These are phyloP conservation scores for Poecilus cupreus DNA, from an alignment of 2,888 invertebrate species.

Conservation along the genomic window DNA sequence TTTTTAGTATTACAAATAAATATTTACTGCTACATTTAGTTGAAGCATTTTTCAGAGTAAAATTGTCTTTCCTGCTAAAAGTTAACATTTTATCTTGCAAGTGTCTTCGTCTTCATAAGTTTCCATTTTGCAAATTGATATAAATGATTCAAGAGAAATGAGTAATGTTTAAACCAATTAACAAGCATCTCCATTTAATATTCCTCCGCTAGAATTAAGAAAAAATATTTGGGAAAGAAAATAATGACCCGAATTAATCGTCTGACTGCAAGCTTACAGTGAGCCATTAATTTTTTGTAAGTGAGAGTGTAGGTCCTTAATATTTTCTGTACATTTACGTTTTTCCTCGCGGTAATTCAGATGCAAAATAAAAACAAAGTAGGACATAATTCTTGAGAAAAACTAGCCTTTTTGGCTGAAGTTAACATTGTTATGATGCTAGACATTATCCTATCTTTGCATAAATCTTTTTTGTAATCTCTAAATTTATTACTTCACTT, in stretches of 20 bases:
- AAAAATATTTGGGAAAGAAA: not conserved
- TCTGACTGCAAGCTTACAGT: constrained; percentile 24
- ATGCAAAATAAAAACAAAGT: constrained; percentile 25
- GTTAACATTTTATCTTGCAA: no score
- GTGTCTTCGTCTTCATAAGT: not conserved
- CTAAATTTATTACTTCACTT: constrained; percentile 27
- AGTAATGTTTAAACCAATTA: constrained; percentile 31
- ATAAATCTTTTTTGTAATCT: constrained; percentile 27
- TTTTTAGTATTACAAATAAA: no score
- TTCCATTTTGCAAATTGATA: not conserved
- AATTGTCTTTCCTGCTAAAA: no score
- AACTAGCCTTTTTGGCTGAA: not conserved
- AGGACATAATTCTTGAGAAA: not conserved
- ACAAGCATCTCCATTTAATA: constrained; percentile 30
- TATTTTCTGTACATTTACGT: constrained; percentile 35
- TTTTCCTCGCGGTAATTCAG: not conserved
- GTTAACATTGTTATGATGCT: not conserved
- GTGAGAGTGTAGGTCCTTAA: constrained; percentile 12
- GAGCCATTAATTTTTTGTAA: constrained; percentile 29
- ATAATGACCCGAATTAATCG: constrained; percentile 13
- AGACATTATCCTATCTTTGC: constrained; percentile 16
- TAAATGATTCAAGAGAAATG: not conserved
- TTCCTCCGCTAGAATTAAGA: not conserved
- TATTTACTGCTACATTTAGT: no score
- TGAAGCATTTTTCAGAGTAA: no score